Conservation (phyloP, 2,888 invertebrate genomes). For the Caenorhabditis macrosperma region DNA sequence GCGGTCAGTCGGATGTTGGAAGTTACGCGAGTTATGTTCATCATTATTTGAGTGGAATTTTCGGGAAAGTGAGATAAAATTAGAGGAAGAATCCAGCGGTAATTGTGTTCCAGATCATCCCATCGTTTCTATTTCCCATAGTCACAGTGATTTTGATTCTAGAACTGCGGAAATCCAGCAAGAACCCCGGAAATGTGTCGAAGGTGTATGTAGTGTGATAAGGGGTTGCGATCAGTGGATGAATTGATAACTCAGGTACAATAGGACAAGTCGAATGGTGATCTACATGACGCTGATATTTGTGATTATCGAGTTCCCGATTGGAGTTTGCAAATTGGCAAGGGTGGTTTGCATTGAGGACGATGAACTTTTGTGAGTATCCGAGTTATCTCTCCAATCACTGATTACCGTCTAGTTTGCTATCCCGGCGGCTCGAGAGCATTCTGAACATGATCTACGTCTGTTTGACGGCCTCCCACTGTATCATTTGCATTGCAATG, state of each 20-base stretch:
- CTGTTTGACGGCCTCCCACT: slow-evolving; percentile 7
- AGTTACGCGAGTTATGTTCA: background rate
- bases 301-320: slow-evolving; percentile 15
- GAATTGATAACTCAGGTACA: too few relatives aligned
- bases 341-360: background rate
- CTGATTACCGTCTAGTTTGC: too few relatives aligned
- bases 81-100: too few relatives aligned
- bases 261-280: slow-evolving; percentile 3
- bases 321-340: slow-evolving; percentile 11
- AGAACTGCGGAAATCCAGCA: background rate
- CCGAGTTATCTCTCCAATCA: background rate
- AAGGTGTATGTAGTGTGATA: background rate
- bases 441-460: slow-evolving; percentile 10
- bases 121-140: background rate
- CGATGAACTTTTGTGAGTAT: background rate
- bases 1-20: too few relatives aligned
- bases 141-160: background rate
- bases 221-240: too few relatives aligned
- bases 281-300: slow-evolving; percentile 16
- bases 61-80: slow-evolving; percentile 19
- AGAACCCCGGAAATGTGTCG: background rate
- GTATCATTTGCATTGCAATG: slow-evolving; percentile 9
- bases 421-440: background rate
- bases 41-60: slow-evolving; percentile 8
- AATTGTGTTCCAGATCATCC: background rate